phyloP scores from a whole-genome alignment of 2,888 invertebrate genomes.

The Lasioglossum villosulum region DNA sequence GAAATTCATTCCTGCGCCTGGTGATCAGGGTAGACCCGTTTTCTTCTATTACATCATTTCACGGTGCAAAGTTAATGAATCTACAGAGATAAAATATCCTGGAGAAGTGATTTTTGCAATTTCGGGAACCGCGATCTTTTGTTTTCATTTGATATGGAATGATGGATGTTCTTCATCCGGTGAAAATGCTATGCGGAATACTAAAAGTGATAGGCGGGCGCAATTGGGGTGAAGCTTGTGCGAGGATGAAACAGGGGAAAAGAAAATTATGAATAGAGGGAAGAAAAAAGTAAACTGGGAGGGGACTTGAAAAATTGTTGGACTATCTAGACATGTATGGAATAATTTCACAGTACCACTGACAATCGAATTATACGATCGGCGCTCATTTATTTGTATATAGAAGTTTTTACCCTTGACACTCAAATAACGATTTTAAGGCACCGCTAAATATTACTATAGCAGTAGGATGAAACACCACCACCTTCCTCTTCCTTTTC shows the following conservation, averaged over 20 bases:
- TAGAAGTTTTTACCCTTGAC: too few species aligned
- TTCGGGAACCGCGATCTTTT: neutral
- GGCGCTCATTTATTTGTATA: neutral
- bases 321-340: neutral
- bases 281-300: neutral
- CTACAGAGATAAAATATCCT: neutral
- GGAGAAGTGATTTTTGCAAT: slow-evolving; percentile 29
- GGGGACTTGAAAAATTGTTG: neutral
- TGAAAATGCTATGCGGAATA: slow-evolving; percentile 1
- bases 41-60: slow-evolving; percentile 13
- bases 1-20: slow-evolving; percentile 32
- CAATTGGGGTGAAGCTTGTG: neutral
- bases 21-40: neutral
- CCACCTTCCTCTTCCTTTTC: too few species aligned
- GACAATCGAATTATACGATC: neutral
- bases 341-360: neutral
- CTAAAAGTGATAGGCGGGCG: neutral
- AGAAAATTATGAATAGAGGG: neutral
- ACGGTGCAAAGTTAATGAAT: slow-evolving; percentile 12
- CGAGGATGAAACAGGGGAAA: neutral
- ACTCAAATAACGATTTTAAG: too few species aligned
- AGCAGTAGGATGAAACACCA: too few species aligned
- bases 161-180: slow-evolving; percentile 39
- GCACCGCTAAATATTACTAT: too few species aligned
- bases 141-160: too few species aligned